Evolutionary conservation across 1,140 invertebrate genomes (phyloP).

Genomic region (Orchestia grillus): DNA sequence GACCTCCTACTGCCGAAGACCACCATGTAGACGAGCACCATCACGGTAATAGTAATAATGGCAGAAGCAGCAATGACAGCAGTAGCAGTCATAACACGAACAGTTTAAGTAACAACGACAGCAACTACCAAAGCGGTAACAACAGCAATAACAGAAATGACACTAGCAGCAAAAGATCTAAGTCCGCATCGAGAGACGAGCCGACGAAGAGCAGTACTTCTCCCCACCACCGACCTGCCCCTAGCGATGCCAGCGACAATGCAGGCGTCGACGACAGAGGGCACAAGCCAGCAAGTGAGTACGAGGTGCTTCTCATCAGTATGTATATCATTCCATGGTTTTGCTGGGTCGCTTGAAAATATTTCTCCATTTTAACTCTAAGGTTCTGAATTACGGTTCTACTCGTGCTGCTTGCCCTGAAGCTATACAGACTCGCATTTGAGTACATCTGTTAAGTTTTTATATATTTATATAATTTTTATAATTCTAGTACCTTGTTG

Average conservation of each 20-base stretch:
- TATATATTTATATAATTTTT: too few species aligned
- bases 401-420: not conserved
- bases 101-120: constrained; percentile 11
- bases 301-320: not conserved
- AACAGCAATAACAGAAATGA: not conserved
- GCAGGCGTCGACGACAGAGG: not conserved
- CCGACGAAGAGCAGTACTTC: not conserved
- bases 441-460: not conserved
- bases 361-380: not conserved
- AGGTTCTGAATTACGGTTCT: not conserved
- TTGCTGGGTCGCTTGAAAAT: not conserved
- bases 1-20: not conserved
- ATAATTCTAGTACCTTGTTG: too few species aligned
- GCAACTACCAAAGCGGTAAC: not conserved
- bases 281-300: not conserved
- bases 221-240: not conserved
- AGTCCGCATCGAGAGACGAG: not conserved
- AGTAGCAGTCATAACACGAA: not conserved
- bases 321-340: not conserved
- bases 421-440: not conserved
- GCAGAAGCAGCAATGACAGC: not conserved
- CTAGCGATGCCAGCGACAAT: not conserved
- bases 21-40: not conserved
- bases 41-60: not conserved
- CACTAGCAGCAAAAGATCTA: not conserved